Evolutionary conservation across 2,888 invertebrate genomes (phyloP).

Genomic region (Troides aeacus): DNA sequence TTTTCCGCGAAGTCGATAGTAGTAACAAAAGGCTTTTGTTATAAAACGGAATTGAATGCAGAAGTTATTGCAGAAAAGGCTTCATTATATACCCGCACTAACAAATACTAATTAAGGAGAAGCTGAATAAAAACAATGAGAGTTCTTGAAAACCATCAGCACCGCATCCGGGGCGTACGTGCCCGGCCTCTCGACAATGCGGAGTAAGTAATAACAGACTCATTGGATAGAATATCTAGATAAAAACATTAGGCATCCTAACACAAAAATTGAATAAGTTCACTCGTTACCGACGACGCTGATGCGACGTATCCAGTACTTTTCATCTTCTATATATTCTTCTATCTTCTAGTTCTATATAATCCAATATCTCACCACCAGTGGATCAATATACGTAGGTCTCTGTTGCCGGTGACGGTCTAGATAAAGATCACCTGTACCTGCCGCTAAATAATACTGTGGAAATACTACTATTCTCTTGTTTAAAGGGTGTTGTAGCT

Average conservation of each 20-base stretch:
- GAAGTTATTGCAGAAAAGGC: constrained; percentile 8
- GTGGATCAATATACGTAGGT: too few relatives aligned
- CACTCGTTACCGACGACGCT: too few relatives aligned
- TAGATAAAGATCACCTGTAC: too few relatives aligned
- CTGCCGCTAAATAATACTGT: too few relatives aligned
- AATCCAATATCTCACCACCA: too few relatives aligned
- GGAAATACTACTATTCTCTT: too few relatives aligned
- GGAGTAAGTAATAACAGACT: constrained; percentile 45
- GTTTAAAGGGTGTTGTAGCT: too few relatives aligned
- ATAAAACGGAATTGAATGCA: constrained; percentile 4
- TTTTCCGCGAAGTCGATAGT: not conserved
- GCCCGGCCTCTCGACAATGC: constrained; percentile 46
- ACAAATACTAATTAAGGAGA: constrained; percentile 27
- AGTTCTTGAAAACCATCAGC: constrained; percentile 29
- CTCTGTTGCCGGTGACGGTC: too few relatives aligned
- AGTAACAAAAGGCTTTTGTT: constrained; percentile 4
- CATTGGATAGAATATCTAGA: constrained; percentile 15
- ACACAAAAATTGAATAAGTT: not conserved
- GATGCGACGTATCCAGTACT: too few relatives aligned
- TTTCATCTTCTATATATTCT: not conserved
- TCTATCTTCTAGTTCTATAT: too few relatives aligned
- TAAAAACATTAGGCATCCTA: constrained; percentile 14
- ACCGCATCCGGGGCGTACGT: constrained; percentile 41
- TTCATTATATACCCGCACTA: constrained; percentile 11
- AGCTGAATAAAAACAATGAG: constrained; percentile 27